These are phyloP conservation scores for Dasypogon diadema DNA, from an alignment of 2,888 invertebrate genomes.

Conservation along the genomic window DNA sequence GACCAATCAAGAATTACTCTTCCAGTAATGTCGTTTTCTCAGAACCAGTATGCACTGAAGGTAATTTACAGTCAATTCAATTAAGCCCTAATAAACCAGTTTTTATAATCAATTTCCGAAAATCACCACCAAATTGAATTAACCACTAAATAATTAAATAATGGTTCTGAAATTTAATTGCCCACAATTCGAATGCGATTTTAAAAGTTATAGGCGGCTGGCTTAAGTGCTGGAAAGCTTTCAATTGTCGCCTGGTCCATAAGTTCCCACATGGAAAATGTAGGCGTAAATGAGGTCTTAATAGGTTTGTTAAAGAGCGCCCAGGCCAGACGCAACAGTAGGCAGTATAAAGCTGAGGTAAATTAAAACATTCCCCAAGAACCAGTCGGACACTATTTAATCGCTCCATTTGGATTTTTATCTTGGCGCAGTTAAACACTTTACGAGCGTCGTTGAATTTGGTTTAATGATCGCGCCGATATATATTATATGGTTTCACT, in stretches of 20 bases:
- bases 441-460: constrained; percentile 55
- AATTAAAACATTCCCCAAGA: constrained; percentile 55
- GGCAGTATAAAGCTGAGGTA: constrained; percentile 14
- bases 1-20: neutral
- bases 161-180: constrained; percentile 23
- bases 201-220: neutral
- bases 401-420: constrained; percentile 56
- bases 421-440: constrained; percentile 55
- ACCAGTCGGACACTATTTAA: constrained; percentile 55
- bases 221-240: constrained; percentile 4
- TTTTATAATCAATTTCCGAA: too few relatives aligned
- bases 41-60: too few relatives aligned
- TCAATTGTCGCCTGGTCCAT: neutral
- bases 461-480: constrained; percentile 45
- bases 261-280: constrained; percentile 28
- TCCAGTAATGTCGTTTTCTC: too few relatives aligned
- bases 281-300: constrained; percentile 55
- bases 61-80: neutral
- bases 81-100: too few relatives aligned
- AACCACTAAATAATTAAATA: constrained; percentile 15
- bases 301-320: constrained; percentile 51
- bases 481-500: too few relatives aligned
- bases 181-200: constrained; percentile 5
- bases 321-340: neutral
- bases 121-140: too few relatives aligned